A percentile compares a stretch with the other conserved stretches of the same genome.
Evolutionary conservation across 2,888 invertebrate genomes (phyloP).

Genomic region (Agrochola macilenta): DNA sequence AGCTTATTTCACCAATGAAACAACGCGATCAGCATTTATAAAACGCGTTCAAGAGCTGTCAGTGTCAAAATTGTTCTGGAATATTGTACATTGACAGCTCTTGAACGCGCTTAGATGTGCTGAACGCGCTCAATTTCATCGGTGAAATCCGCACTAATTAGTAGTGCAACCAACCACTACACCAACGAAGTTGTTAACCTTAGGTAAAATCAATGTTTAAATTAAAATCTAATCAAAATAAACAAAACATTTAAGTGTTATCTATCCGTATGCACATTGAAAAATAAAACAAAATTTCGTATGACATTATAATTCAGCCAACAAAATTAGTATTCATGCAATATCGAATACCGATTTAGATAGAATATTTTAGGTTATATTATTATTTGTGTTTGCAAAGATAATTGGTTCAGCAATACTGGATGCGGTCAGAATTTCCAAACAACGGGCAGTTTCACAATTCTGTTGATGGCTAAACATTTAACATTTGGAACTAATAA

Average conservation of each 20-base stretch:
- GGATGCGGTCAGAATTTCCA: constrained; percentile 50
- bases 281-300: constrained; percentile 14
- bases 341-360: constrained; percentile 42
- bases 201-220: too few relatives aligned
- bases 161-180: too few relatives aligned
- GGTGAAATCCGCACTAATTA: too few relatives aligned
- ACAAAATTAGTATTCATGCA: constrained; percentile 45
- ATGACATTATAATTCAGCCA: constrained; percentile 15
- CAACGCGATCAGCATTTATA: too few relatives aligned
- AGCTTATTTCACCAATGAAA: too few relatives aligned
- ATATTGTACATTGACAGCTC: too few relatives aligned
- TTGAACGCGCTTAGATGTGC: too few relatives aligned
- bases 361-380: constrained; percentile 38
- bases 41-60: too few relatives aligned
- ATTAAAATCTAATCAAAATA: neutral
- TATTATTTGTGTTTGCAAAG: constrained; percentile 42
- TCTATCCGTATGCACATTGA: neutral
- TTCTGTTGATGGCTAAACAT: constrained; percentile 31
- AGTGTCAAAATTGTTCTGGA: too few relatives aligned
- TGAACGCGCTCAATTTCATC: too few relatives aligned
- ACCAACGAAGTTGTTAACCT: too few relatives aligned
- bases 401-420: constrained; percentile 48
- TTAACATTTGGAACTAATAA: constrained; percentile 41
- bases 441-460: constrained; percentile 32
- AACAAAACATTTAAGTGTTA: neutral